phyloP scores from a whole-genome alignment of 2,113 vertebrate species.

The Pseudopipra pipra region DNA sequence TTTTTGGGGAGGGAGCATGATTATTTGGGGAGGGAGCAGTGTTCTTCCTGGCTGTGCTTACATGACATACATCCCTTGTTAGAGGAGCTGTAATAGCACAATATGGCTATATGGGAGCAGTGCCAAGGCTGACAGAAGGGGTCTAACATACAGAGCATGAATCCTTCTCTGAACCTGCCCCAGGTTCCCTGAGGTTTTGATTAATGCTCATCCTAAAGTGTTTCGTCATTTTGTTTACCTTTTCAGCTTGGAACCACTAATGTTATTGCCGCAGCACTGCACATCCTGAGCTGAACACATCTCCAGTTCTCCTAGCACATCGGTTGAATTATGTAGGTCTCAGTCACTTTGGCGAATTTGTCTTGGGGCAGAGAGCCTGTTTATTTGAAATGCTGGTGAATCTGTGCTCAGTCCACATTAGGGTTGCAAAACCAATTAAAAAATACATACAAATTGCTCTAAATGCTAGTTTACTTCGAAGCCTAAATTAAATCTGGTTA shows the following conservation, averaged over 20 bases:
- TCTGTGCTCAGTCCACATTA: neutral
- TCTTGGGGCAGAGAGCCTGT: neutral
- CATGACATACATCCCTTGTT: neutral
- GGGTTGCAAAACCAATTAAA: neutral
- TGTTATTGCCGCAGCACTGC: neutral
- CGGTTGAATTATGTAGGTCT: neutral
- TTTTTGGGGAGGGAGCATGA: no score
- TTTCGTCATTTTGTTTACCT: neutral
- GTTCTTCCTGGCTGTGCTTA: neutral
- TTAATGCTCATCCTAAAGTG: neutral
- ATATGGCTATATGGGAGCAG: neutral
- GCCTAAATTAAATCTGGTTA: neutral
- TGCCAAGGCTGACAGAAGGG: neutral
- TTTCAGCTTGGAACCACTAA: neutral
- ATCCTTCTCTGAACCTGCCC: neutral
- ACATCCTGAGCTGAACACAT: neutral
- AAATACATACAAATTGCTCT: neutral
- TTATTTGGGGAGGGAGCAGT: neutral
- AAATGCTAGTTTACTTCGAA: neutral
- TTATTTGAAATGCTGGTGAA: neutral
- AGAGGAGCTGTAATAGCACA: neutral
- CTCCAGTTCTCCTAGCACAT: neutral
- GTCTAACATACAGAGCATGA: neutral
- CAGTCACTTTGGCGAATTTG: neutral
- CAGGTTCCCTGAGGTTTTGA: neutral